Evolutionary conservation across 2,888 invertebrate genomes (phyloP), one percentile per base, ranked within the genome.

Genomic region (Boloria euphrosyne): DNA sequence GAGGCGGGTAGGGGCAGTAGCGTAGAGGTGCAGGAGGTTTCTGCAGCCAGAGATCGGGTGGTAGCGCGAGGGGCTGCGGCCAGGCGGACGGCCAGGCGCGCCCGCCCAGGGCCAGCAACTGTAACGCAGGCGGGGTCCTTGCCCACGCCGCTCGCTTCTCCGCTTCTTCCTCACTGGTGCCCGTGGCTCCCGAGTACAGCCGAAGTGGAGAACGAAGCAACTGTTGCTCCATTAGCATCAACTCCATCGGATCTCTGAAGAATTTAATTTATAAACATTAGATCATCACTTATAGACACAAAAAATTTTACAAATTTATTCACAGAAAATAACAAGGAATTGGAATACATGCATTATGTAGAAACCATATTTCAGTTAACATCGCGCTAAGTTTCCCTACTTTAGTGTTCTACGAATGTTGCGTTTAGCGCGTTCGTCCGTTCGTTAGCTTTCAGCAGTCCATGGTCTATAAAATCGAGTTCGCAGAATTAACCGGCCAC

Each of bases 11-110:
- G 13, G 94, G 94, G 79, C 94, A 94, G 81, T 92, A 92, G 76
- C 94, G 93, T 14, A 94, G 89, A 1, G 93, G 92, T 43, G 91
- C 78, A 3, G 92, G 93, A 0, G 97, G 96, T 84, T 98, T 98
- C 93, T 97, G 98, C 95, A 98, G 96, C 93, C 98, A 98, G 13
- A 97, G 96, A 82, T 98, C 97, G 70, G 97, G 97, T 75, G 97
- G 97, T 61, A 97, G 91, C 44, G 96, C 92, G 77, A 97, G 96
- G 0, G 97, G 97, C 85, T 97, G 97, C 79, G 97, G 97, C 83
- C 80, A 97, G 82, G 97, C 97, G 4, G 76, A 59, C 81, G 97
- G 97, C 75, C 97, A 97, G 79, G 96, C 96, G 72, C 96, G 95
- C 13, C 95, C 95, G 68, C 95, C 95, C 51, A 94, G 90, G 68